Conservation (phyloP, 2,797 vertebrate genomes). For the Salarias fasciatus region DNA sequence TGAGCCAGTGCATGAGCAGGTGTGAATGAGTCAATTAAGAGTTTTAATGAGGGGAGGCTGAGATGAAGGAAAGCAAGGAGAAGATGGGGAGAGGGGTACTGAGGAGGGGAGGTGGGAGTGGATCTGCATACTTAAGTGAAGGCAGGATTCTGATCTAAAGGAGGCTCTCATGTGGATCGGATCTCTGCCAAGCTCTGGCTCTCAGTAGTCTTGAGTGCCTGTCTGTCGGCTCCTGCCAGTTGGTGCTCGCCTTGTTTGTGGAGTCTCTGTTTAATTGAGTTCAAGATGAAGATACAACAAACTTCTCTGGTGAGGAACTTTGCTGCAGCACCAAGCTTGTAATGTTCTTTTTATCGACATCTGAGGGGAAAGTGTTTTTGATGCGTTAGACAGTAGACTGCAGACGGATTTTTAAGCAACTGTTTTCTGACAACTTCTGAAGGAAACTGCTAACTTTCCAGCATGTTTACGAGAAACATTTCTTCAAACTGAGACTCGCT, state of each 20-base stretch:
- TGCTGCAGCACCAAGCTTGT: constrained; percentile 11
- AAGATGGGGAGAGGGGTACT: constrained; percentile 34
- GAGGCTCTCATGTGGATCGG: constrained; percentile 61
- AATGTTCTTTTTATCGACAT: constrained; percentile 29
- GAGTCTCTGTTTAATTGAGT: constrained; percentile 23
- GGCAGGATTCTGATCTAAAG: constrained; percentile 65
- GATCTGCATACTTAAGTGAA: constrained; percentile 62
- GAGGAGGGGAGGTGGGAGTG: constrained; percentile 40
- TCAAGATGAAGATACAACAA: constrained; percentile 35
- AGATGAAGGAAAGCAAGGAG: constrained; percentile 59
- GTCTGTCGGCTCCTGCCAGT: constrained; percentile 51
- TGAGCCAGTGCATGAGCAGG: constrained; percentile 74
- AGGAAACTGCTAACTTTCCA: constrained; percentile 15
- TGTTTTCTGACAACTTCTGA: constrained; percentile 5
- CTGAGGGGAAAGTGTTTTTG: constrained; percentile 15
- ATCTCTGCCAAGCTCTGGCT: constrained; percentile 61
- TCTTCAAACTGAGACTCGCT: neutral
- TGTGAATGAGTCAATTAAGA: constrained; percentile 81
- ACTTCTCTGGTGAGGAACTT: constrained; percentile 23
- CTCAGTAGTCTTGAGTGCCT: constrained; percentile 43
- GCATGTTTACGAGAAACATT: neutral
- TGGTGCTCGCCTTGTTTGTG: constrained; percentile 36
- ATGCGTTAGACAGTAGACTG: neutral
- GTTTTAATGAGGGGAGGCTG: constrained; percentile 76
- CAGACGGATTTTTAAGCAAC: neutral